A percentile compares a stretch with the other conserved stretches of the same genome.
Conservation (phyloP, 1,140 invertebrate species). For the fruit fly (Drosophila melanogaster) region Release_6_plus_ISO1_MT NT_033777.3:18646501-18647000, state of each 20-base stretch:
- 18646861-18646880: not conserved
- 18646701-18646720: slow-evolving; percentile 47
- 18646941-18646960: not conserved
- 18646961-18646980: slow-evolving; percentile 10
- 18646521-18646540: slow-evolving; percentile 46
- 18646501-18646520: slow-evolving; percentile 63
- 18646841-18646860: not conserved
- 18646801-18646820: slow-evolving; percentile 44
- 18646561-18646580: slow-evolving; percentile 46
- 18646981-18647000: slow-evolving; percentile 34
- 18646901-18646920: slow-evolving; percentile 20
- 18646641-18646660: slow-evolving; percentile 58
- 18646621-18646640: slow-evolving; percentile 55
- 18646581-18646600: slow-evolving; percentile 35
- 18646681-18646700: slow-evolving; percentile 61
- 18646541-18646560: slow-evolving; percentile 60
- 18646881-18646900: slow-evolving; percentile 28
- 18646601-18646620: slow-evolving; percentile 69
- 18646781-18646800: slow-evolving; percentile 65
- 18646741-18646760: slow-evolving; percentile 52
- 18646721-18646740: slow-evolving; percentile 6
- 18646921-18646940: not conserved
- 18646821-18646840: slow-evolving; percentile 55
- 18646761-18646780: slow-evolving; percentile 22
- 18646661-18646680: slow-evolving; percentile 54